These are phyloP conservation scores for Microplitis deprimator DNA, from an alignment of 2,888 invertebrate genomes.

Conservation along the genomic window DNA sequence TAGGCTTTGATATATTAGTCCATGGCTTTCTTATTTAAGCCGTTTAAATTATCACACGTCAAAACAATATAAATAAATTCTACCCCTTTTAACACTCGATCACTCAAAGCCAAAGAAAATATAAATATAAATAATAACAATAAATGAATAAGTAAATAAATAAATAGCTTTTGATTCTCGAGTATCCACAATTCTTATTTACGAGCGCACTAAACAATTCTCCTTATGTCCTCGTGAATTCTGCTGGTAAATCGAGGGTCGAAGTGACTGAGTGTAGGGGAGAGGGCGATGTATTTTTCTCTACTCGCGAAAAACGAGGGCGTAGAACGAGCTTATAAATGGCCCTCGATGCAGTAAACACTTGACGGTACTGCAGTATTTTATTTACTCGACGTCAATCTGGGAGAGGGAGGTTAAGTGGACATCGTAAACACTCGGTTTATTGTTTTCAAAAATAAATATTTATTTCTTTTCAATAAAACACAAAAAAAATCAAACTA, in stretches of 20 bases:
- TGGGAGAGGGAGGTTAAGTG: slow-evolving; percentile 29
- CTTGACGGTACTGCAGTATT: slow-evolving; percentile 56
- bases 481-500: too few species aligned
- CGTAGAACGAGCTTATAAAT: slow-evolving; percentile 6
- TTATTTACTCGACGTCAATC: slow-evolving; percentile 47
- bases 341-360: slow-evolving; percentile 57
- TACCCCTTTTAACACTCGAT: neutral
- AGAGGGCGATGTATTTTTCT: neutral
- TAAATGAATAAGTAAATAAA: neutral
- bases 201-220: neutral
- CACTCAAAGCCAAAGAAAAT: neutral
- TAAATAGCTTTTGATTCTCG: neutral
- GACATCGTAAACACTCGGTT: slow-evolving; percentile 29
- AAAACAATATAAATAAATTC: slow-evolving; percentile 5
- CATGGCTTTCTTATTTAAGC: slow-evolving; percentile 26
- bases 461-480: too few species aligned
- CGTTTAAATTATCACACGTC: slow-evolving; percentile 28
- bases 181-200: neutral
- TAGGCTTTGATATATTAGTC: slow-evolving; percentile 40
- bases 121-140: neutral
- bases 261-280: neutral
- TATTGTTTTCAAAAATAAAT: neutral
- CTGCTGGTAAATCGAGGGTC: slow-evolving; percentile 6
- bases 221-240: neutral
- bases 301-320: slow-evolving; percentile 22